These are phyloP conservation scores for Pristionchus entomophagus DNA, from an alignment of 2,888 invertebrate genomes.

Conservation along the genomic window DNA sequence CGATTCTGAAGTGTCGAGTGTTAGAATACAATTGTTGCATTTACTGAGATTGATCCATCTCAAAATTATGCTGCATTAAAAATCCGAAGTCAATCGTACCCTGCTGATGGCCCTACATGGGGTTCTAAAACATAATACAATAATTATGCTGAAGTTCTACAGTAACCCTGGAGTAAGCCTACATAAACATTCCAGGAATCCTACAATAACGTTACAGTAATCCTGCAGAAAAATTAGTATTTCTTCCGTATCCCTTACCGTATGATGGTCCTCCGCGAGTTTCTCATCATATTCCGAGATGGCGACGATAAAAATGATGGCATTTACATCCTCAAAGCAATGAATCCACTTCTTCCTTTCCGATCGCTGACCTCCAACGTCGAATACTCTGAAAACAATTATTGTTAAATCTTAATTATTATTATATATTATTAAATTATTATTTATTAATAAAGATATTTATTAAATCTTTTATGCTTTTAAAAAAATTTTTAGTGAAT, in stretches of 20 bases:
- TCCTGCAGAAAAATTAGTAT: no score
- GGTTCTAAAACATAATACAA: no score
- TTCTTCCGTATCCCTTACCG: constrained; percentile 89
- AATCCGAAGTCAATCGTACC: no score
- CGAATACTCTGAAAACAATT: constrained; percentile 66
- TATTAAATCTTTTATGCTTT: no score
- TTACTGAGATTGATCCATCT: no score
- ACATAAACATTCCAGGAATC: background rate
- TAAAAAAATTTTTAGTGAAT: no score
- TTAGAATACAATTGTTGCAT: background rate
- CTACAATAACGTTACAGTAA: no score
- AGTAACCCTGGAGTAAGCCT: background rate
- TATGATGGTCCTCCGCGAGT: constrained; percentile 99
- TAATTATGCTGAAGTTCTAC: background rate
- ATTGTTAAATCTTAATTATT: no score
- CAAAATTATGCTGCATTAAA: no score
- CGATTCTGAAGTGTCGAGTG: constrained; percentile 69
- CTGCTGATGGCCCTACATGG: no score
- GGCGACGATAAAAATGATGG: constrained; percentile 99
- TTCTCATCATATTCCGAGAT: constrained; percentile 86
- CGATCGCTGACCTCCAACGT: constrained; percentile 72
- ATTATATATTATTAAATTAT: no score
- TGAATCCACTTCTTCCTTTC: constrained; percentile 74
- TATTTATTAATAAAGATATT: no score
- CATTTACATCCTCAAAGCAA: constrained; percentile 71